Conservation (phyloP, 2,888 invertebrate genomes). For the Plusia festucae region DNA sequence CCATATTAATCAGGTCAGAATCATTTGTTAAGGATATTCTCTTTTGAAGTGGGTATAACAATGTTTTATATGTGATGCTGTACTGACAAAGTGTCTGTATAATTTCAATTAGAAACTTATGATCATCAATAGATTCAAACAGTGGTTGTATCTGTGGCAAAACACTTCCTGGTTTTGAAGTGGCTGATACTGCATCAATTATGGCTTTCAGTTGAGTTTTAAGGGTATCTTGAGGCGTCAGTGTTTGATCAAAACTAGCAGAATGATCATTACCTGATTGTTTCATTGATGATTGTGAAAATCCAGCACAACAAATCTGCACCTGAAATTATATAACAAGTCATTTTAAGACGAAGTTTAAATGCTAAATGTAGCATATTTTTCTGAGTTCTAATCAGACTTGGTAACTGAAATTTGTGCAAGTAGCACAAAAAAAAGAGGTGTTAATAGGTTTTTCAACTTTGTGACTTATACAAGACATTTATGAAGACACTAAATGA, state of each 20-base stretch:
- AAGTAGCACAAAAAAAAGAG: no score
- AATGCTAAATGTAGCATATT: no score
- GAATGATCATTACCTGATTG: conserved; percentile 43
- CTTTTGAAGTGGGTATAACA: conserved; percentile 78
- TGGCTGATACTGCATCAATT: conserved; percentile 60
- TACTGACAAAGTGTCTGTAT: conserved; percentile 72
- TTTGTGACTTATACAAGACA: no score
- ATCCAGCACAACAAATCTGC: conserved; percentile 53
- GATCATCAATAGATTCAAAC: conserved; percentile 77
- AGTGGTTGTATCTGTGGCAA: conserved; percentile 68
- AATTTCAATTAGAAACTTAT: conserved; percentile 68
- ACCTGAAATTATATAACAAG: conserved; percentile 40
- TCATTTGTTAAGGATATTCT: conserved; percentile 68
- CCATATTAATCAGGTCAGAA: conserved; percentile 58
- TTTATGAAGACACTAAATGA: no score
- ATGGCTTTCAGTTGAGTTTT: conserved; percentile 70
- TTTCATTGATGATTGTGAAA: conserved; percentile 38
- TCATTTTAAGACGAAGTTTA: no score
- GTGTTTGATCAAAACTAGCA: conserved; percentile 54
- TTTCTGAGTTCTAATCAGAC: no score
- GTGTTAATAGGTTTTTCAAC: no score
- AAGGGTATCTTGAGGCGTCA: conserved; percentile 74
- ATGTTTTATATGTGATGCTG: conserved; percentile 72
- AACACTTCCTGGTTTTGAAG: conserved; percentile 64
- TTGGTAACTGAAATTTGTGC: no score